Evolutionary conservation across 2,888 invertebrate species (phyloP), one percentile per base, ranked within the genome.

Genomic region (Pediacus dermestoides): DNA sequence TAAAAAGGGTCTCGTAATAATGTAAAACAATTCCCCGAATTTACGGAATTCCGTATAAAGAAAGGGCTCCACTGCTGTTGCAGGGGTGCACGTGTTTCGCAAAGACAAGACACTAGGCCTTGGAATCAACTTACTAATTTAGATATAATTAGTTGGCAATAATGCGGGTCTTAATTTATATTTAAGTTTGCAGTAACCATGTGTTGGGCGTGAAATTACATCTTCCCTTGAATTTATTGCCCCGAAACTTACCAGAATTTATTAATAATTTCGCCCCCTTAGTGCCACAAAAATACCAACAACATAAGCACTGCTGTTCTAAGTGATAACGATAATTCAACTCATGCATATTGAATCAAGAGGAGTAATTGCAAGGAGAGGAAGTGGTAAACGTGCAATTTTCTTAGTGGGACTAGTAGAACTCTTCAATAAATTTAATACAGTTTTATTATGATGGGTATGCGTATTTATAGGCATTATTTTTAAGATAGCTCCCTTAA

Each of bases 141-240:
- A 52, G 46, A 41, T 48, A 46, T 48, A 56, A 56, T 56, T 56
- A 56, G 54, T 52, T 48, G 50, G 52, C 51, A 53, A 53, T 56
- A 56, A 48, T 52, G 51, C 48, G 50, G 48, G 50, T 41, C 48
- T 52, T 53, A 56, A 56, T 54, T 56, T 50, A 56, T 50, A 49
- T 54, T 39, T 39, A 22, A 39, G 39, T 34, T 34, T 28, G 26
- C 39, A 34, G 30, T 22, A 18, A 33, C 30, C 34, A 23, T 28
- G 34, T 34, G 34, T 31, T 28, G 30, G n/a, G n/a, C 39, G 28
- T 30, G 39, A 39, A 39, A 39, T 39, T 35, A 39, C 34, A 35
- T 39, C 39, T 39, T 30, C 10, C 25, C 14, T 2, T 16, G 11
- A 26, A 39, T 34, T 39, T 39, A 34, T 34, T 39, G 16, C 12